These are phyloP conservation scores for Lycorma delicatula DNA, from an alignment of 1,140 invertebrate species.

Conservation along the genomic window DNA sequence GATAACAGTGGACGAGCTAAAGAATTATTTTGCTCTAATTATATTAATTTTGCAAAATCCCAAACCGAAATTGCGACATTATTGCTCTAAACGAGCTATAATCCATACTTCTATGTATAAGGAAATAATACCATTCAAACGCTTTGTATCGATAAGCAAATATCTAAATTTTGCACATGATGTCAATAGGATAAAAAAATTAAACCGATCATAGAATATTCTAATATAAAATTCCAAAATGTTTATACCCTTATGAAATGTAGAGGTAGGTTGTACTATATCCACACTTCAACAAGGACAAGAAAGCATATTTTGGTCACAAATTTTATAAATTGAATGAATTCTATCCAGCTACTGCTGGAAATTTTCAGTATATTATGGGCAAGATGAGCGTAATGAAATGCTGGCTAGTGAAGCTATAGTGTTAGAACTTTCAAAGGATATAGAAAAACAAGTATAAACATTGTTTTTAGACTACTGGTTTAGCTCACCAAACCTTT, in stretches of 20 bases:
- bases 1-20: slow-evolving; percentile 10
- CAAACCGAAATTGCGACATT: slow-evolving; percentile 9
- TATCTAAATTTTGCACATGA: slow-evolving; percentile 22
- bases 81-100: neutral
- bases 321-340: slow-evolving; percentile 21
- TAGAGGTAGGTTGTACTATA: slow-evolving; percentile 13
- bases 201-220: slow-evolving; percentile 12
- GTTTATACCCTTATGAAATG: slow-evolving; percentile 20
- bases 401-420: slow-evolving; percentile 9
- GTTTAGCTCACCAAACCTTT: too few species aligned
- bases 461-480: too few species aligned
- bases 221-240: slow-evolving; percentile 19
- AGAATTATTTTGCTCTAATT: slow-evolving; percentile 1
- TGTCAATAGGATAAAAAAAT: slow-evolving; percentile 9
- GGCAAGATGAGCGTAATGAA: neutral
- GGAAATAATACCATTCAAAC: slow-evolving; percentile 12
- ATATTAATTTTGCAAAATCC: slow-evolving; percentile 19
- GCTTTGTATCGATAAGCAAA: neutral
- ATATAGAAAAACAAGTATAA: slow-evolving; percentile 17
- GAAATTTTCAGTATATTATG: slow-evolving; percentile 16
- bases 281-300: slow-evolving; percentile 3
- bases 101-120: neutral
- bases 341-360: slow-evolving; percentile 11
- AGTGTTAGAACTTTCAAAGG: neutral
- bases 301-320: slow-evolving; percentile 15